Base-by-base conservation (phyloP, 2,888 invertebrate genomes). In the Lasioglossum villosulum region DNA sequence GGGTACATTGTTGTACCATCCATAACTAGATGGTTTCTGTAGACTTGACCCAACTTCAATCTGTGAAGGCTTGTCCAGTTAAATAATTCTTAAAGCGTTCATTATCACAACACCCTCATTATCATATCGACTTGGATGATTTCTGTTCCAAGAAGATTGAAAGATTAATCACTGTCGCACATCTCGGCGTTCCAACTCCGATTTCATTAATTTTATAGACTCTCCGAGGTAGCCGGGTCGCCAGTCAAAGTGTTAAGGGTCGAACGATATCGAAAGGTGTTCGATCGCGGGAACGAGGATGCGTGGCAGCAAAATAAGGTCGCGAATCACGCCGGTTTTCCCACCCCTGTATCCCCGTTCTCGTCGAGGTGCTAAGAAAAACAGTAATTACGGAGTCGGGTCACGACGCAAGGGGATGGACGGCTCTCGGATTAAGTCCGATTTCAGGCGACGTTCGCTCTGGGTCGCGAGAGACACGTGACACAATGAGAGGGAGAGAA, bases 71-170 rank as follows among this genome's bases (percentile, higher is more conserved):
- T 19, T 16, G 16, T 45, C 16, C 45, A 45, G 45, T 16, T 16
- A 16, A 19, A 8, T 23, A 48, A 52, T 52, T 10, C 3, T 52
- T 8, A 10, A n/a, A 52, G 8, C 8, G 2, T 52, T 52, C 23
- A 23, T 23, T 52, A 6, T n/a, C 23, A 0, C 0, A 23, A 0
- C 23, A n/a, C 0, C 3, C 10, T n/a, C 10, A 3, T 10, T n/a
- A n/a, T n/a, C n/a, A n/a, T n/a, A n/a, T n/a, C n/a, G n/a, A n/a
- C n/a, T 3, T 10, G 52, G 3, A 52, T n/a, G 52, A 52, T 52
- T 52, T n/a, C 52, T 52, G 2, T 4, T 30, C 30, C 27, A 16
- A 63, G 2, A 30, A 30, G 4, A 16, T 63, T 16, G 16, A 5
- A 30, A 16, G 14, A 59, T 59, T 12, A 27, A 27, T 59, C 12